Conservation (phyloP, 2,888 invertebrate species). For the Microchrysa polita region DNA sequence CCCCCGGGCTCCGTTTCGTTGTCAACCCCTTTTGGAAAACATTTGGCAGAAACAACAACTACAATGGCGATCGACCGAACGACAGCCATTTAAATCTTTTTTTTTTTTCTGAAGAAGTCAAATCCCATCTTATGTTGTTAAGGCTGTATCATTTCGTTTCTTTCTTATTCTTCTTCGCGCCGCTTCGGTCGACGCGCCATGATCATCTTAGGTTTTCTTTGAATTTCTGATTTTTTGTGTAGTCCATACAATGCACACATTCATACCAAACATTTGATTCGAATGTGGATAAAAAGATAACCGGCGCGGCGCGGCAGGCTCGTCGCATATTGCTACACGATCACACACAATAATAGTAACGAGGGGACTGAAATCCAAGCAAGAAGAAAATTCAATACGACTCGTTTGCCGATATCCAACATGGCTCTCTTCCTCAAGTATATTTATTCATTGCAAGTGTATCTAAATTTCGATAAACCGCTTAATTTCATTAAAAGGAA, state of each 20-base stretch:
- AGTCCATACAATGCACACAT: not conserved
- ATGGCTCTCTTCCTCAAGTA: conserved; percentile 53
- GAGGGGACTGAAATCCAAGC: conserved; percentile 1
- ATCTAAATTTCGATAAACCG: conserved; percentile 63
- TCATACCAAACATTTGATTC: no score
- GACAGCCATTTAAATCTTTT: conserved; percentile 41
- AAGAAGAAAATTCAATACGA: conserved; percentile 45
- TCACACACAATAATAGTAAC: not conserved
- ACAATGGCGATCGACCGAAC: no score
- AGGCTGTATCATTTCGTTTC: not conserved
- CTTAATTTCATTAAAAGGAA: conserved; percentile 60
- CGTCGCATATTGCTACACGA: no score
- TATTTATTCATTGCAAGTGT: conserved; percentile 63
- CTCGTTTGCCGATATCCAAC: no score
- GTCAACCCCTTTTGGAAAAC: not conserved
- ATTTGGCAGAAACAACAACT: no score
- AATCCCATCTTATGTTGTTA: conserved; percentile 20
- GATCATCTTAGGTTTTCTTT: not conserved
- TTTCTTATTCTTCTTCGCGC: conserved; percentile 4
- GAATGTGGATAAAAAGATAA: no score
- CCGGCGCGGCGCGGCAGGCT: not conserved
- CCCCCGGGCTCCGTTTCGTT: conserved; percentile 26
- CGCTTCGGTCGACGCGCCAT: not conserved
- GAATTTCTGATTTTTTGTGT: conserved; percentile 34
- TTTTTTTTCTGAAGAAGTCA: conserved; percentile 30